phyloP scores from a whole-genome alignment of 1,140 invertebrate genomes.

The Oryctes rhinoceros region DNA sequence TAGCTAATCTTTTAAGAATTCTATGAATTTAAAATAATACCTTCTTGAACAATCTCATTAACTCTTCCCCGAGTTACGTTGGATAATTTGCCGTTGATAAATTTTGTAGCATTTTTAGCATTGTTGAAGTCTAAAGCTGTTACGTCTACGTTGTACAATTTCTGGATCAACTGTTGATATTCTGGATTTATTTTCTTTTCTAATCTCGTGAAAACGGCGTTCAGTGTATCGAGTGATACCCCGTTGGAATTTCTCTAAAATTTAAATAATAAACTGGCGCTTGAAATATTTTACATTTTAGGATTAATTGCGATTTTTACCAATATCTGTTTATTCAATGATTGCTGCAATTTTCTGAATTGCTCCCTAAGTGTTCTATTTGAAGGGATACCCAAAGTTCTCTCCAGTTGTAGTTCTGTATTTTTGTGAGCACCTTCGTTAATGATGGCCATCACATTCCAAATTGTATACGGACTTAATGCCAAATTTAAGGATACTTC shows the following conservation, averaged over 20 bases:
- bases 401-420: constrained; percentile 60
- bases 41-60: constrained; percentile 66
- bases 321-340: constrained; percentile 58
- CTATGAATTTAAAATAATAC: constrained; percentile 58
- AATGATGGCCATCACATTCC: constrained; percentile 64
- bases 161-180: constrained; percentile 48
- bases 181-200: constrained; percentile 53
- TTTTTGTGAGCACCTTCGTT: constrained; percentile 62
- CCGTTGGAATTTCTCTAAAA: constrained; percentile 34
- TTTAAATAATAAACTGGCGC: background rate
- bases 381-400: constrained; percentile 55
- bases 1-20: constrained; percentile 13
- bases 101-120: constrained; percentile 56
- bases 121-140: constrained; percentile 69
- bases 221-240: constrained; percentile 53
- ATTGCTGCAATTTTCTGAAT: constrained; percentile 57
- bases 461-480: constrained; percentile 64
- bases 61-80: constrained; percentile 73
- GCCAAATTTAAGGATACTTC: constrained; percentile 53
- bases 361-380: constrained; percentile 46
- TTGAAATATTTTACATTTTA: background rate
- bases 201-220: constrained; percentile 54
- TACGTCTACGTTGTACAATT: constrained; percentile 67
- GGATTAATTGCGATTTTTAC: constrained; percentile 50
- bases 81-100: constrained; percentile 74